Evolutionary conservation across 2,113 vertebrate genomes (phyloP).

Genomic region (Synchiropus splendidus): DNA sequence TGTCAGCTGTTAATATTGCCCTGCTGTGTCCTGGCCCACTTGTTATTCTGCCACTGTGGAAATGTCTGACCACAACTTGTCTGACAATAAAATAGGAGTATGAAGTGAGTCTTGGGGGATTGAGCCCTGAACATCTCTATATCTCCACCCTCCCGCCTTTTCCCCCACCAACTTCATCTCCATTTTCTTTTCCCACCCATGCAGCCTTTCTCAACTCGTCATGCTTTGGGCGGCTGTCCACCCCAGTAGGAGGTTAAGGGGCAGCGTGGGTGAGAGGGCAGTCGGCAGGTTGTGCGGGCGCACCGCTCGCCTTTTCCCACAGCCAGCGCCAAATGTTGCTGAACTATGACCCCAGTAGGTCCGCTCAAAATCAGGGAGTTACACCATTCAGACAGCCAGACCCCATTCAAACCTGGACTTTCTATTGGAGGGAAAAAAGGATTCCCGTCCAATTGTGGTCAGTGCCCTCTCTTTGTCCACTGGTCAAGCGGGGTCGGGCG

Average conservation of each 20-base stretch:
- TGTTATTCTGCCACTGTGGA: no score
- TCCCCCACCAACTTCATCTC: constrained; percentile 43
- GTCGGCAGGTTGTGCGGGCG: constrained; percentile 65
- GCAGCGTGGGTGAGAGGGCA: constrained; percentile 58
- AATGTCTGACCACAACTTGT: no score
- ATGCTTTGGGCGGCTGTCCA: constrained; percentile 48
- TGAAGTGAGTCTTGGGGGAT: no score
- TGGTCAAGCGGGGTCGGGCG: constrained; percentile 61
- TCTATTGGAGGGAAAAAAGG: constrained; percentile 48
- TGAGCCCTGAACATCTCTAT: no score
- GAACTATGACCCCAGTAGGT: constrained; percentile 68
- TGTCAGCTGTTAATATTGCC: no score
- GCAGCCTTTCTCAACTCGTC: constrained; percentile 51
- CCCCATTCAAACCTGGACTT: constrained; percentile 58
- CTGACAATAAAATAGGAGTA: no score
- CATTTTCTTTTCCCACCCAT: constrained; percentile 49
- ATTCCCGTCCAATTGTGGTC: constrained; percentile 50
- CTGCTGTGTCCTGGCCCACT: no score
- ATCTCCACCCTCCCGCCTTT: constrained; percentile 14
- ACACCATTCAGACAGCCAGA: constrained; percentile 58
- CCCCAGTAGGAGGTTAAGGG: constrained; percentile 58
- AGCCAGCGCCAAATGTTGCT: constrained; percentile 60
- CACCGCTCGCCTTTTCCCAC: constrained; percentile 65
- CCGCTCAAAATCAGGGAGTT: constrained; percentile 51
- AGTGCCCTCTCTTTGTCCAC: constrained; percentile 60